Conservation (phyloP, 37 sponge, comb jelly and placozoan species). For the Ianthella basta region DNA sequence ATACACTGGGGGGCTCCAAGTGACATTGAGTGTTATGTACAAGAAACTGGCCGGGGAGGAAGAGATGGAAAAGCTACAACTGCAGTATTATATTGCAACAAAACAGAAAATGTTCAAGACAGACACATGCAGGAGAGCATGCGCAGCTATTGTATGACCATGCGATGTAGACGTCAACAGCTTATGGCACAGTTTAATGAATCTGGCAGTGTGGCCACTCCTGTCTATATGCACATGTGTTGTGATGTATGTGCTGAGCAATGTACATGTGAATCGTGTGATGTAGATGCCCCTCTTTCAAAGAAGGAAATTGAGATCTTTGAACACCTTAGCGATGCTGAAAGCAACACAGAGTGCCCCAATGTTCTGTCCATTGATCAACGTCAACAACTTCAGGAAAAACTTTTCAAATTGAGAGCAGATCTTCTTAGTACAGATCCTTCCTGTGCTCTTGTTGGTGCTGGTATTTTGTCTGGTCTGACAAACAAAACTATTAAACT, state of each 20-base stretch:
- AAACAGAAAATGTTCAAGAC: not conserved
- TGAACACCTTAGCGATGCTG: too few relatives aligned
- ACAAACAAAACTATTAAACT: too few relatives aligned
- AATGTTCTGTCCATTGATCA: too few relatives aligned
- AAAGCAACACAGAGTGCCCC: too few relatives aligned
- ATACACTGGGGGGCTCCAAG: constrained; percentile 63
- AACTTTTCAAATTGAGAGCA: too few relatives aligned
- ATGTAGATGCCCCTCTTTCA: too few relatives aligned
- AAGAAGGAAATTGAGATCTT: too few relatives aligned
- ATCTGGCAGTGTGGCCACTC: not conserved
- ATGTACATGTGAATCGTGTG: constrained; percentile 8
- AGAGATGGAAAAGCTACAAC: constrained; percentile 35
- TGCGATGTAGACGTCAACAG: constrained; percentile 13
- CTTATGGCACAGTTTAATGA: constrained; percentile 37
- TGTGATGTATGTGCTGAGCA: constrained; percentile 46
- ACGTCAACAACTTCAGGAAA: too few relatives aligned
- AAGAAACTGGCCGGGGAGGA: constrained; percentile 63
- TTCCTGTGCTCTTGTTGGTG: too few relatives aligned
- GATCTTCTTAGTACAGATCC: too few relatives aligned
- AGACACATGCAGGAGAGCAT: not conserved
- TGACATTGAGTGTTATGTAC: constrained; percentile 46
- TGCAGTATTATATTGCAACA: constrained; percentile 29
- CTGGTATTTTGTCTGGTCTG: too few relatives aligned
- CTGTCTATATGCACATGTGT: not conserved
- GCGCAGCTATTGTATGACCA: constrained; percentile 21